These are phyloP conservation scores for Spea multiplicata DNA, from an alignment of 2,113 vertebrate species.

Conservation along the genomic window DNA sequence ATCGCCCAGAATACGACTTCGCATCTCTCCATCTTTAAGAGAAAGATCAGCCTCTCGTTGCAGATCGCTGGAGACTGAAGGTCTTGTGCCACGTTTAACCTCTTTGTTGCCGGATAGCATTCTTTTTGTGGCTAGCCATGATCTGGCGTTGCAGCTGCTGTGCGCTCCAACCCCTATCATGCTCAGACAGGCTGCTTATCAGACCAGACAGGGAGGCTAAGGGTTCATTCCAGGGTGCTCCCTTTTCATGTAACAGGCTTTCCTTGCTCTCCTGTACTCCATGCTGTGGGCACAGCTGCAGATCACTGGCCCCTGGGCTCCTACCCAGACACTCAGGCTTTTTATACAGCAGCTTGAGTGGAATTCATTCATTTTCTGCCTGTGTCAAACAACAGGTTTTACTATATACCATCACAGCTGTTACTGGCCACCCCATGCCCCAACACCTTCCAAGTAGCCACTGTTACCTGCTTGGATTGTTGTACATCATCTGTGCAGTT, in stretches of 20 bases:
- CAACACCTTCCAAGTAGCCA: not conserved
- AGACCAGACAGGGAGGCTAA: too few species aligned
- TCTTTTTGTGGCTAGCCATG: not conserved
- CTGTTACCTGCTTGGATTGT: not conserved
- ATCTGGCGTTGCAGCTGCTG: not conserved
- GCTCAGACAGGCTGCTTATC: not conserved
- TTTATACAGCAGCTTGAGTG: slow-evolving; percentile 8
- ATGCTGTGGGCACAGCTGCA: not conserved
- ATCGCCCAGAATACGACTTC: slow-evolving; percentile 52
- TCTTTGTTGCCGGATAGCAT: slow-evolving; percentile 8
- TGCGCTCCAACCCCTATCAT: not conserved
- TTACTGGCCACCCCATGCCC: slow-evolving; percentile 11
- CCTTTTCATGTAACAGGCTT: not conserved
- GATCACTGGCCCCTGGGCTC: not conserved
- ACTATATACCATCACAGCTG: slow-evolving; percentile 28
- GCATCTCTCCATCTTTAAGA: slow-evolving; percentile 50
- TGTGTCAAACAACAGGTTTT: slow-evolving; percentile 28
- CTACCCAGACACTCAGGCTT: not conserved
- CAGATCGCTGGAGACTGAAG: slow-evolving; percentile 19
- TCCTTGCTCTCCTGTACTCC: not conserved
- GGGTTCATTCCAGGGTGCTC: not conserved
- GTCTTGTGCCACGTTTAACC: slow-evolving; percentile 23
- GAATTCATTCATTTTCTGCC: slow-evolving; percentile 35
- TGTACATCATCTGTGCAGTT: too few species aligned
- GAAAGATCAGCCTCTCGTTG: slow-evolving; percentile 3